phyloP scores from a whole-genome alignment of 1,140 invertebrate genomes.

The Conus ventricosus region DNA sequence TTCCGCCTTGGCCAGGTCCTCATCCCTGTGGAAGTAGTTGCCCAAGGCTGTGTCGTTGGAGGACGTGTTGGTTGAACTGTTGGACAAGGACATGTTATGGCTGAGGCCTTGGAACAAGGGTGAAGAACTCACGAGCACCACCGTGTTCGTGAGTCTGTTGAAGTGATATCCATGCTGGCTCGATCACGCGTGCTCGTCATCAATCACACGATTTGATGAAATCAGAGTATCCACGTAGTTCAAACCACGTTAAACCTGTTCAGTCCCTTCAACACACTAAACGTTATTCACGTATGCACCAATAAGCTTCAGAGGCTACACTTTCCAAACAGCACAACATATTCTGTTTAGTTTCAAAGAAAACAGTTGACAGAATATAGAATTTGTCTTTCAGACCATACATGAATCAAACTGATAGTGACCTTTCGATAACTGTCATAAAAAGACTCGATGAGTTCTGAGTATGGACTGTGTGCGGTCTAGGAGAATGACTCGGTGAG shows the following conservation, averaged over 20 bases:
- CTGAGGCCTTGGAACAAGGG: background rate
- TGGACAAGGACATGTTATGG: background rate
- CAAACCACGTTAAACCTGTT: background rate
- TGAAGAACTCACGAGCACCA: background rate
- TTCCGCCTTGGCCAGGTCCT: constrained; percentile 58
- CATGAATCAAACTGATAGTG: no score
- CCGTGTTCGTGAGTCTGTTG: background rate
- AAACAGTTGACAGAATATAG: no score
- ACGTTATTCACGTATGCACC: background rate
- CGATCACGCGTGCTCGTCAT: background rate
- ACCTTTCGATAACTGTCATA: no score
- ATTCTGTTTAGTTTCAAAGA: no score
- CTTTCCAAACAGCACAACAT: no score
- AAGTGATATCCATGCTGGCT: background rate
- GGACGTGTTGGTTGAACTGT: background rate
- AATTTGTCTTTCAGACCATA: no score
- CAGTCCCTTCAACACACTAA: background rate
- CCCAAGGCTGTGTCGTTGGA: background rate
- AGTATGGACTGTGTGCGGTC: no score
- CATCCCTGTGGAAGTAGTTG: constrained; percentile 43
- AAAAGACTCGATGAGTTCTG: no score
- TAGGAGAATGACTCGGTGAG: no score
- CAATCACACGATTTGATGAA: no score
- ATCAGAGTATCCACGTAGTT: no score
- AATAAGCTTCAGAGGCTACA: no score